Conservation (phyloP, 2,888 invertebrate species). For the Corbicula japonica region DNA sequence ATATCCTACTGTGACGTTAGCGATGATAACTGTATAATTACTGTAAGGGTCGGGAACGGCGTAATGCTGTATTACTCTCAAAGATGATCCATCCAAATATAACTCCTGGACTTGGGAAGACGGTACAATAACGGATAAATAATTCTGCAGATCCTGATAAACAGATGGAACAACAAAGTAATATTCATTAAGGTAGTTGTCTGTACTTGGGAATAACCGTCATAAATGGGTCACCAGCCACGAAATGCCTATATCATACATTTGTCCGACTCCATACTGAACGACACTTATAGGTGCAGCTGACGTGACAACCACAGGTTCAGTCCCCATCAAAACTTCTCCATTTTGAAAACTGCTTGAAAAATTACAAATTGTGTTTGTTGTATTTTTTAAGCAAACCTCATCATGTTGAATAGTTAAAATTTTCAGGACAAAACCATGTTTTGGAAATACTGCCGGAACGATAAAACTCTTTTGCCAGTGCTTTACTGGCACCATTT, state of each 20-base stretch:
- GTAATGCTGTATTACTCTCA: neutral
- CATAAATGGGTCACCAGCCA: constrained; percentile 7
- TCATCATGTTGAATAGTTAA: neutral
- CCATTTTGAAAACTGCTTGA: neutral
- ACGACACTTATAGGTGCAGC: constrained; percentile 2
- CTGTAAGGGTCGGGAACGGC: neutral
- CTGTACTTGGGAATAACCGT: neutral
- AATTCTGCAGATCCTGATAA: neutral
- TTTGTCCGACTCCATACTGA: constrained; percentile 8
- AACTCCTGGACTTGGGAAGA: neutral
- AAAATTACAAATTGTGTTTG: neutral
- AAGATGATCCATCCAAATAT: neutral
- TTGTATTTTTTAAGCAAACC: neutral
- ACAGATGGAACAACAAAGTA: constrained; percentile 3
- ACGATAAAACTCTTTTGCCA: neutral
- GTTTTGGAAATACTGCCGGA: neutral
- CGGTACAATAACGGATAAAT: neutral
- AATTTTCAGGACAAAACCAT: constrained; percentile 4
- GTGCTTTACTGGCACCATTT: constrained; percentile 3
- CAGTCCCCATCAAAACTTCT: constrained; percentile 5
- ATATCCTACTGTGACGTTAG: neutral
- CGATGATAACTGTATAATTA: neutral
- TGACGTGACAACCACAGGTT: constrained; percentile 3
- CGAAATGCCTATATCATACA: neutral
- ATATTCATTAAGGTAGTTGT: constrained; percentile 5